phyloP scores from a whole-genome alignment of 2,888 invertebrate species.

The Tetranychus truncatus region DNA sequence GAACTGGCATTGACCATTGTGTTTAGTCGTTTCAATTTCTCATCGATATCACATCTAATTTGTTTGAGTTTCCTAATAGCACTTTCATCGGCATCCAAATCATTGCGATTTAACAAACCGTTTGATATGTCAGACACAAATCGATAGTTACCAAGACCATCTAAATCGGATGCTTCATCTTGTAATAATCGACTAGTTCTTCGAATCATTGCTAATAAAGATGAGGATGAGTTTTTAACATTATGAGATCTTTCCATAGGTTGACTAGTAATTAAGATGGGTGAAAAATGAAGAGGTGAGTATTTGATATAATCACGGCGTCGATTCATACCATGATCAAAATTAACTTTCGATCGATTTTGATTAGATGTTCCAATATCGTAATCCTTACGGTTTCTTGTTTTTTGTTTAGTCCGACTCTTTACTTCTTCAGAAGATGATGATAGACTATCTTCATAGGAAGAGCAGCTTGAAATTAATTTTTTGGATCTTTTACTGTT shows the following conservation, averaged over 20 bases:
- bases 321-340: not conserved
- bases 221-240: conserved; percentile 10
- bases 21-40: conserved; percentile 15
- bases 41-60: conserved; percentile 18
- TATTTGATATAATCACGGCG: not conserved
- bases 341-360: not conserved
- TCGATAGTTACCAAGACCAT: conserved; percentile 17
- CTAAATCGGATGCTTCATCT: conserved; percentile 17
- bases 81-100: conserved; percentile 10
- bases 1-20: not conserved
- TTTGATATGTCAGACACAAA: conserved; percentile 8
- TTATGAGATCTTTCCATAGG: not conserved
- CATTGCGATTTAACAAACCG: not conserved
- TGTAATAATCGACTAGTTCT: conserved; percentile 15
- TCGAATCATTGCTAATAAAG: conserved; percentile 16
- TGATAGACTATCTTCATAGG: not conserved
- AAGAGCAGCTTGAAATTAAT: not conserved
- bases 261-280: not conserved
- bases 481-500: not conserved
- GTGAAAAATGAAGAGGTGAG: not conserved
- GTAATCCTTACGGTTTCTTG: not conserved
- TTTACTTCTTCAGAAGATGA: not conserved
- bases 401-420: not conserved
- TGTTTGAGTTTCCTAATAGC: conserved; percentile 16
- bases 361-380: not conserved